Evolutionary conservation across 1,140 invertebrate genomes (phyloP).

Genomic region (Vollenhovia emeryi): DNA sequence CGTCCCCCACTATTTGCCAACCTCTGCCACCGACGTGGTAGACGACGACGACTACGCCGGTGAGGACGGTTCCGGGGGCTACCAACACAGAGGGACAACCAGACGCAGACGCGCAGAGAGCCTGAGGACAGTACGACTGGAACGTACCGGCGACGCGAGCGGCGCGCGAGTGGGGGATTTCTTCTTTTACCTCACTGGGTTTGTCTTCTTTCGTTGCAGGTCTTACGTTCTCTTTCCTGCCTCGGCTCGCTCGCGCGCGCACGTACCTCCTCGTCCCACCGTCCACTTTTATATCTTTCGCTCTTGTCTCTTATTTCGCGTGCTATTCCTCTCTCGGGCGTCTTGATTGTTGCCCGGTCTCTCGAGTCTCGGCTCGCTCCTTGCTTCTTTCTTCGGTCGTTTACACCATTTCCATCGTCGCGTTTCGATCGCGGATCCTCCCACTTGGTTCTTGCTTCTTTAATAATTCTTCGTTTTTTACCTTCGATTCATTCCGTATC

Average conservation of each 20-base stretch:
- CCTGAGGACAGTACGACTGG: conserved; percentile 81
- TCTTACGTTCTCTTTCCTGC: conserved; percentile 75
- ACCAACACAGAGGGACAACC: conserved; percentile 74
- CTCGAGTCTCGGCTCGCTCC: conserved; percentile 30
- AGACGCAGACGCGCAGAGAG: conserved; percentile 75
- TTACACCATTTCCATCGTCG: conserved; percentile 56
- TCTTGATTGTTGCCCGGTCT: conserved; percentile 55
- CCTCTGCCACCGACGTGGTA: conserved; percentile 72
- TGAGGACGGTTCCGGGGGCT: conserved; percentile 73
- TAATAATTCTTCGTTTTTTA: background rate
- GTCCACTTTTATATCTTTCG: conserved; percentile 25
- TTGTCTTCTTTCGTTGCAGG: conserved; percentile 48
- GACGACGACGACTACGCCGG: conserved; percentile 65
- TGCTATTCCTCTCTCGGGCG: conserved; percentile 59
- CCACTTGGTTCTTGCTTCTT: background rate
- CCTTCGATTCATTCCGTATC: conserved; percentile 8
- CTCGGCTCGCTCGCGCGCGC: conserved; percentile 30
- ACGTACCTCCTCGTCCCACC: conserved; percentile 47
- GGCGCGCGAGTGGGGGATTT: conserved; percentile 78
- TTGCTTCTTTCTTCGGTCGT: conserved; percentile 27
- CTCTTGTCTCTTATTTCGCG: conserved; percentile 47
- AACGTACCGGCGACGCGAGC: conserved; percentile 70
- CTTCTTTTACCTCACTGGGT: conserved; percentile 80
- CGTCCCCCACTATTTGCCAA: conserved; percentile 49
- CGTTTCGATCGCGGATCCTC: conserved; percentile 38